Conservation (phyloP, 2,797 vertebrate genomes). For the Smutsia temminckii region DNA sequence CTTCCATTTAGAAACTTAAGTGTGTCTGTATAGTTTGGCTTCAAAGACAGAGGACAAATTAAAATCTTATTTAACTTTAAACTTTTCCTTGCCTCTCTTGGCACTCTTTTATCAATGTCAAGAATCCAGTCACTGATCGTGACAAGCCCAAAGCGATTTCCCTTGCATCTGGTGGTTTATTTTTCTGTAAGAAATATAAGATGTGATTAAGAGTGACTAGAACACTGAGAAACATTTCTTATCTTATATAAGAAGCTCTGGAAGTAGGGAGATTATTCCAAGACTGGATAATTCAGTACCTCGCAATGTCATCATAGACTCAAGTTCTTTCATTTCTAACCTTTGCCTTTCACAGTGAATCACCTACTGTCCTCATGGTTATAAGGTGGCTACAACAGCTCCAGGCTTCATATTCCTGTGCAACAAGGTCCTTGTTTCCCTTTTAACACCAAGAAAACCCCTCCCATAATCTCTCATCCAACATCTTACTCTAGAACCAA, state of each 20-base stretch:
- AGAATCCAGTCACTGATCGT: constrained; percentile 29
- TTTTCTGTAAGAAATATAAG: constrained; percentile 21
- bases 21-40: not conserved
- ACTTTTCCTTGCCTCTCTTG: constrained; percentile 29
- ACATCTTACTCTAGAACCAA: not conserved
- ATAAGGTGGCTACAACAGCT: not conserved
- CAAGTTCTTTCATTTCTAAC: not conserved
- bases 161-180: not conserved
- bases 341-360: not conserved
- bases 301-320: not conserved
- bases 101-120: not conserved
- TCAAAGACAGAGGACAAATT: constrained; percentile 21
- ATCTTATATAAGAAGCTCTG: not conserved
- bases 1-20: not conserved
- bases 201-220: constrained; percentile 25
- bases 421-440: not conserved
- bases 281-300: not conserved
- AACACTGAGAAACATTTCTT: not conserved
- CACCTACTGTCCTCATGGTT: not conserved
- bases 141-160: not conserved
- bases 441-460: not conserved
- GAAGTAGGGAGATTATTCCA: not conserved
- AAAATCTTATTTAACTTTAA: constrained; percentile 27
- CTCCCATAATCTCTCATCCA: not conserved
- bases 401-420: not conserved